A percentile compares a stretch with the other conserved stretches of the same genome.
These are phyloP conservation scores for Vanacampus margaritifer DNA, from an alignment of 2,113 vertebrate species.

Conservation along the genomic window DNA sequence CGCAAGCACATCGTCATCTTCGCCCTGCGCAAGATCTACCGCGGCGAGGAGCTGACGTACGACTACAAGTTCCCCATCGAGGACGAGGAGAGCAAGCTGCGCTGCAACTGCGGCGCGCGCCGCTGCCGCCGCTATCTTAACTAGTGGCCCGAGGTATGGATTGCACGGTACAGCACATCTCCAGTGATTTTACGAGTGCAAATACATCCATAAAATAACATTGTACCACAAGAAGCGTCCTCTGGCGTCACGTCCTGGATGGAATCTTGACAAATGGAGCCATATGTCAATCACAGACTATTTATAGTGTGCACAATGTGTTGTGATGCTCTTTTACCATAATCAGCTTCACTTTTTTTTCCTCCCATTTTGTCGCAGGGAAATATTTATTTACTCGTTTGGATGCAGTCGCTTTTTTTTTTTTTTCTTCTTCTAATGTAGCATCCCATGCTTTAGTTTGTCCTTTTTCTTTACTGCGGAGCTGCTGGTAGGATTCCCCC, in stretches of 20 bases:
- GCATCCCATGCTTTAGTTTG: background rate
- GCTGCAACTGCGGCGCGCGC: slow-evolving; percentile 84
- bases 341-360: background rate
- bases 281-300: background rate
- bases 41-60: slow-evolving; percentile 89
- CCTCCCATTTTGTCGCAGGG: slow-evolving; percentile 2
- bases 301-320: background rate
- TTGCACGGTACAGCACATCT: background rate
- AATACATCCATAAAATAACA: background rate
- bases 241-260: background rate
- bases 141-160: slow-evolving; percentile 38
- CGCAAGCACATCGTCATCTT: slow-evolving; percentile 94
- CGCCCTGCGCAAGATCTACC: slow-evolving; percentile 84
- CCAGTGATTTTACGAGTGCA: background rate
- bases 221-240: background rate
- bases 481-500: slow-evolving; percentile 41
- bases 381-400: slow-evolving; percentile 45
- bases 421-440: background rate
- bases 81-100: slow-evolving; percentile 85
- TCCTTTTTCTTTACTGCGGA: slow-evolving; percentile 27
- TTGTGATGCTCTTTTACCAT: background rate
- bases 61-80: slow-evolving; percentile 94
- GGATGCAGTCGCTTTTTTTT: slow-evolving; percentile 20
- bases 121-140: slow-evolving; percentile 87
- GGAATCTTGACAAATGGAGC: background rate